Conservation (phyloP, 2,797 vertebrate species). For the Paramormyrops hopkinsi region DNA sequence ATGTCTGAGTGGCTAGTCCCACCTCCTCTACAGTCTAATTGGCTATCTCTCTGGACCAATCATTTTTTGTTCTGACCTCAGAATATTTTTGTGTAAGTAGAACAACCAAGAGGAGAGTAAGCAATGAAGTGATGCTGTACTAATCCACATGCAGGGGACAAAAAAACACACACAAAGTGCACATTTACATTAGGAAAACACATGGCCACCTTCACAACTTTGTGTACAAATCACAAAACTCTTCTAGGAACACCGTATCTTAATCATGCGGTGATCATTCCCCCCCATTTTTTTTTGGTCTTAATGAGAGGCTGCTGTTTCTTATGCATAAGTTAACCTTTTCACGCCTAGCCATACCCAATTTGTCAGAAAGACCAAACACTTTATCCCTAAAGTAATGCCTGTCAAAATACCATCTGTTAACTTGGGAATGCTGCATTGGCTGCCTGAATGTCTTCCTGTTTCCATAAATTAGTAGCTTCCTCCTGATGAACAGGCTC, state of each 20-base stretch:
- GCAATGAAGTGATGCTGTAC: not conserved
- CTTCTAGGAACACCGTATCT: no score
- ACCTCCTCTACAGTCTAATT: not conserved
- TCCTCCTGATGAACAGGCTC: constrained; percentile 31
- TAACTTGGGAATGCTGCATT: constrained; percentile 44
- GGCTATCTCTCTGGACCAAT: not conserved
- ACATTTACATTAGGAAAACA: not conserved
- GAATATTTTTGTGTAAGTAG: not conserved
- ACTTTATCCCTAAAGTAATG: constrained; percentile 43
- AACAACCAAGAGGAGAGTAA: not conserved
- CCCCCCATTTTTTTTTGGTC: not conserved
- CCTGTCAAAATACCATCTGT: constrained; percentile 48
- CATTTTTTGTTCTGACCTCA: not conserved
- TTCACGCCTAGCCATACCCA: constrained; percentile 38
- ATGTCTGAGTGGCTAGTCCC: not conserved
- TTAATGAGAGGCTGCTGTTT: constrained; percentile 48
- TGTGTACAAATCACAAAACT: not conserved
- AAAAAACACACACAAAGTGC: no score
- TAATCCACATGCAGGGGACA: not conserved
- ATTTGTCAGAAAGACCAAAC: constrained; percentile 43
- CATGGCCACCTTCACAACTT: not conserved
- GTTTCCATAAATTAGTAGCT: constrained; percentile 47
- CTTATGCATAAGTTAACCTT: constrained; percentile 35
- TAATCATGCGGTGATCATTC: not conserved
- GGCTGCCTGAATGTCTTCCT: constrained; percentile 42